Evolutionary conservation across 1,140 invertebrate species (phyloP), one percentile per base, ranked within the genome.

Genomic region (Pectinophora gossypiella): DNA sequence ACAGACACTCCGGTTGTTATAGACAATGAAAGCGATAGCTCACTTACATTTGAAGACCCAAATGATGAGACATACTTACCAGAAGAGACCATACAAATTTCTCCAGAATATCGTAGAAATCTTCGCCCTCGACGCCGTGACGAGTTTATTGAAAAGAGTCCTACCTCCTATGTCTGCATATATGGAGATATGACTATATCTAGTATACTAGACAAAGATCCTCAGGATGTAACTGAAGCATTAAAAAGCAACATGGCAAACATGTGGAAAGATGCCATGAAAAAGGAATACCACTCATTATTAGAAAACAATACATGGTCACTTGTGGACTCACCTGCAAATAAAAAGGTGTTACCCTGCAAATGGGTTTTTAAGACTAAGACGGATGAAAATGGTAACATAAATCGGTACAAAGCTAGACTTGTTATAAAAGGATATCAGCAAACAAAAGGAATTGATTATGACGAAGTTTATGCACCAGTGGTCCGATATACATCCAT

Each of bases 301-400:
- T 61, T 60, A 22, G 60, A 63, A 57, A 80, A 80, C 59, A 63
- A 72, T 16, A 78, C 76, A n/a, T 78, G 71, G 73, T 56, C 40
- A 40, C 44, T 68, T 23, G 53, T 60, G 18, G 54, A 68, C 32
- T 51, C 51, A 53, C 54, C 61, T 48, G 10, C 53, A 50, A 44
- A 57, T 43, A 54, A 42, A 40, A 68, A 64, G 51, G 44, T 47
- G 0, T 56, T 77, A 18, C 60, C 71, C 13, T 61, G 56, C 38
- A 71, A 71, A 61, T 89, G 85, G 89, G 83, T 89, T 1, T 89
- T 65, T 44, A 78, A 61, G 57, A 64, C 65, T 46, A 73, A 78
- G 62, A 53, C 51, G 51, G 64, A 81, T 51, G 51, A 63, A 47
- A 65, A 71, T 48, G 61, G 79, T 21, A 51, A 19, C 56, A 61